Evolutionary conservation across 2,797 vertebrate genomes (phyloP).

Genomic region (Sternotherus odoratus): DNA sequence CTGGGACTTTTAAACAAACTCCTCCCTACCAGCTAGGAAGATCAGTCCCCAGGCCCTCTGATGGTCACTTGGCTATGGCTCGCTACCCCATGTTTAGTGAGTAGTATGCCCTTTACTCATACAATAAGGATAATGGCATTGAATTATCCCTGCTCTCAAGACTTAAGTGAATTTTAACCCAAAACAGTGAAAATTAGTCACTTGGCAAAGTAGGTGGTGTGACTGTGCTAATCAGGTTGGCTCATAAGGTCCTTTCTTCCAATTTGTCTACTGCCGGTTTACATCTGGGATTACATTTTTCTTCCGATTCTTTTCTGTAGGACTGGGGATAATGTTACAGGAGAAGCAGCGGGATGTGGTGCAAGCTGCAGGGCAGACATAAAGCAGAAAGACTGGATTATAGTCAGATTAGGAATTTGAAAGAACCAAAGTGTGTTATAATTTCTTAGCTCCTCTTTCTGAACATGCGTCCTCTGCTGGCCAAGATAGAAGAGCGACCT

Average conservation of each 20-base stretch:
- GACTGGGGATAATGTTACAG: slow-evolving; percentile 15
- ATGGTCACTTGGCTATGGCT: background rate
- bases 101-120: background rate
- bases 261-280: background rate
- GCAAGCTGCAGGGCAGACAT: slow-evolving; percentile 45
- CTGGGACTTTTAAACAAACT: background rate
- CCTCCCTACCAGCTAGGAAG: background rate
- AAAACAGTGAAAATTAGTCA: background rate
- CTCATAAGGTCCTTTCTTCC: background rate
- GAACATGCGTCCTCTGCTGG: background rate
- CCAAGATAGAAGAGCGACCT: slow-evolving; percentile 39
- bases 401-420: slow-evolving; percentile 39
- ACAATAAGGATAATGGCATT: background rate
- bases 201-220: background rate
- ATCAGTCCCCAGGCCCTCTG: background rate
- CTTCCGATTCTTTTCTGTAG: slow-evolving; percentile 16
- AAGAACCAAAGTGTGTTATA: slow-evolving; percentile 26
- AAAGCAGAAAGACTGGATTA: slow-evolving; percentile 41
- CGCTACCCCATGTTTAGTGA: background rate
- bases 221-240: background rate
- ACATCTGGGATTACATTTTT: slow-evolving; percentile 36
- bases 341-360: background rate
- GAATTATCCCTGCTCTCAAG: background rate
- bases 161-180: background rate
- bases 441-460: slow-evolving; percentile 26